A percentile compares a stretch with the other conserved stretches of the same genome.
These are phyloP conservation scores for Lichenostomus cassidix DNA, from an alignment of 2,113 vertebrate genomes.

Conservation along the genomic window DNA sequence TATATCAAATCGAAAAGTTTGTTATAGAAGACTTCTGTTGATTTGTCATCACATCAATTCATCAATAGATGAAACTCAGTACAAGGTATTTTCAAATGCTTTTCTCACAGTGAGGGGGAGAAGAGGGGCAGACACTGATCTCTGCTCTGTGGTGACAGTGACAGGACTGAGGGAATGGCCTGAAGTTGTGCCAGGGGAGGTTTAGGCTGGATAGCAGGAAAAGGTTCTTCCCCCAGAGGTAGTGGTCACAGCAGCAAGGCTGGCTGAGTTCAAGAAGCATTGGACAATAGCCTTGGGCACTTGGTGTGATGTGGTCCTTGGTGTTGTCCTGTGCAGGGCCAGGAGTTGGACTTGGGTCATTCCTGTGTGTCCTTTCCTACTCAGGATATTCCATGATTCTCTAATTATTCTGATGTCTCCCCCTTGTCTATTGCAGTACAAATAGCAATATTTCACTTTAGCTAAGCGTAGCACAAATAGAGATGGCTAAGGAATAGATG, in stretches of 20 bases:
- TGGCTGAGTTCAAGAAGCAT: accelerated
- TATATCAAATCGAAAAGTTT: not conserved
- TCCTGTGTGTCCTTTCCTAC: not conserved
- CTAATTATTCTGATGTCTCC: not conserved
- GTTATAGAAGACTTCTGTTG: not conserved
- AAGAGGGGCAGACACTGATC: not conserved
- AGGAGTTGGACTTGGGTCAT: not conserved
- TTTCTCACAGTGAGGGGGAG: not conserved
- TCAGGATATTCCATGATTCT: not conserved
- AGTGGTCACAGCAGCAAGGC: accelerated
- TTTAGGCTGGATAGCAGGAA: accelerated
- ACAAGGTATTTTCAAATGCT: not conserved
- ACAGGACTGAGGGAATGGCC: not conserved
- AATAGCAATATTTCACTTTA: accelerated
- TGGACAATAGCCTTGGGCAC: not conserved
- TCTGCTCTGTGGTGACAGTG: not conserved
- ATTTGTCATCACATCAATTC: not conserved
- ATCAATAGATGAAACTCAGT: not conserved
- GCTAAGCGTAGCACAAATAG: not conserved
- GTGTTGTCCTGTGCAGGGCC: not conserved
- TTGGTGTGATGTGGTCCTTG: not conserved
- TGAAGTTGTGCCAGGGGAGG: not conserved
- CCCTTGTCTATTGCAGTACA: not conserved
- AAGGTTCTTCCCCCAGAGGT: not conserved
- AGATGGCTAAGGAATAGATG: not conserved